Percentiles rank a stretch among this genome's conserved stretches.
Evolutionary conservation across 2,888 invertebrate species (phyloP).

Genomic region (Phoenoteleia sp.): DNA sequence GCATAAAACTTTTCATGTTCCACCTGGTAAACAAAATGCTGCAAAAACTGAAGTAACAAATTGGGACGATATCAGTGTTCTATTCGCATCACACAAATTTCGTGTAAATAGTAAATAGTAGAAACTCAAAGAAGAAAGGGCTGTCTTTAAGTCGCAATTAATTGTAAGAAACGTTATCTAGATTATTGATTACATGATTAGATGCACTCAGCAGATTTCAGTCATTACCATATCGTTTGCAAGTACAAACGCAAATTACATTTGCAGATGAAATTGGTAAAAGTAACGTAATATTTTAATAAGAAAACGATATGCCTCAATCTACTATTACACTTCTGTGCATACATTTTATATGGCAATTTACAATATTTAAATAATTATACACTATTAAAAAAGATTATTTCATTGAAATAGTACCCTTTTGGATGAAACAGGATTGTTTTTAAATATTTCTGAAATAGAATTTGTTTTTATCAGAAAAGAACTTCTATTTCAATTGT

Average conservation of each 20-base stretch:
- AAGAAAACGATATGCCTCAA: neutral
- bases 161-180: slow-evolving; percentile 19
- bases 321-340: no score
- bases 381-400: no score
- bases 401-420: no score
- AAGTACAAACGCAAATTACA: slow-evolving; percentile 19
- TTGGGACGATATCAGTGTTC: neutral
- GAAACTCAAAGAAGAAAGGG: slow-evolving; percentile 27
- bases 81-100: neutral
- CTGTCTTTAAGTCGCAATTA: slow-evolving; percentile 2
- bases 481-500: no score
- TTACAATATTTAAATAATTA: no score
- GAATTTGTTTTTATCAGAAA: no score
- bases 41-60: slow-evolving; percentile 1
- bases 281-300: slow-evolving; percentile 24
- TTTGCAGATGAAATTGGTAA: slow-evolving; percentile 31
- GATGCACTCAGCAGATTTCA: slow-evolving; percentile 28
- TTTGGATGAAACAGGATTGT: no score
- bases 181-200: slow-evolving; percentile 45
- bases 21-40: neutral
- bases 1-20: slow-evolving; percentile 5
- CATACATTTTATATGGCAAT: no score
- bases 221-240: slow-evolving; percentile 12
- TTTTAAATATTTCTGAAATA: no score
- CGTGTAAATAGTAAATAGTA: neutral